phyloP scores from a whole-genome alignment of 2,113 vertebrate species.

The Apeltes quadracus region DNA sequence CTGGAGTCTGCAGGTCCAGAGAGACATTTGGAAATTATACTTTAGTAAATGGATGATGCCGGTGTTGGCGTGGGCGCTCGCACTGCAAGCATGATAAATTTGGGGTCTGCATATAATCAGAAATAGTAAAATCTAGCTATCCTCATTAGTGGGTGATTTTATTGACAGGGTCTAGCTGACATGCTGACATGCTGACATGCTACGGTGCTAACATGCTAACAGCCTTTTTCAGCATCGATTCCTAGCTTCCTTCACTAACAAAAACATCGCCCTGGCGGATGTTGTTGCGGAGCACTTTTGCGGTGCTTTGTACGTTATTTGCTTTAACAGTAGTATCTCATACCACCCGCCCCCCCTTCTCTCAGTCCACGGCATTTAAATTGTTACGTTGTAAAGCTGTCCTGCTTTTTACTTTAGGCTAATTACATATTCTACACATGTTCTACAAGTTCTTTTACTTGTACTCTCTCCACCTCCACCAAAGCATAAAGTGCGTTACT shows the following conservation, averaged over 20 bases:
- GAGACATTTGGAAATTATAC: no score
- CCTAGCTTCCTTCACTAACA: neutral
- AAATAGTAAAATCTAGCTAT: neutral
- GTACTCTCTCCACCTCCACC: neutral
- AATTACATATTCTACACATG: neutral
- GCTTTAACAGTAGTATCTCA: no score
- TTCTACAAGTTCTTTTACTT: neutral
- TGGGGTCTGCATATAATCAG: neutral
- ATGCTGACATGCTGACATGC: neutral
- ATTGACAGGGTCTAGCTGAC: neutral
- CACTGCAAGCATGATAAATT: no score
- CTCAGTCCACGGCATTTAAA: no score
- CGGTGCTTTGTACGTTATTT: no score
- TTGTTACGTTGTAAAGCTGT: no score
- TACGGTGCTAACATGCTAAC: neutral
- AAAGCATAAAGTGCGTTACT: neutral
- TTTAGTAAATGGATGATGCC: no score
- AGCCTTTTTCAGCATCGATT: neutral
- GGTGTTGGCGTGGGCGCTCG: no score
- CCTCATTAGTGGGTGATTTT: neutral
- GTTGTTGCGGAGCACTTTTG: no score
- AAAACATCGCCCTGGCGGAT: no score
- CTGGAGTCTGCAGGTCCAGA: neutral
- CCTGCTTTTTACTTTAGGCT: neutral
- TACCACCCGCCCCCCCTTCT: no score